A percentile compares a stretch with the other conserved stretches of the same genome.
Conservation (phyloP, 2,888 invertebrate species). For the Odontomyia ornata region DNA sequence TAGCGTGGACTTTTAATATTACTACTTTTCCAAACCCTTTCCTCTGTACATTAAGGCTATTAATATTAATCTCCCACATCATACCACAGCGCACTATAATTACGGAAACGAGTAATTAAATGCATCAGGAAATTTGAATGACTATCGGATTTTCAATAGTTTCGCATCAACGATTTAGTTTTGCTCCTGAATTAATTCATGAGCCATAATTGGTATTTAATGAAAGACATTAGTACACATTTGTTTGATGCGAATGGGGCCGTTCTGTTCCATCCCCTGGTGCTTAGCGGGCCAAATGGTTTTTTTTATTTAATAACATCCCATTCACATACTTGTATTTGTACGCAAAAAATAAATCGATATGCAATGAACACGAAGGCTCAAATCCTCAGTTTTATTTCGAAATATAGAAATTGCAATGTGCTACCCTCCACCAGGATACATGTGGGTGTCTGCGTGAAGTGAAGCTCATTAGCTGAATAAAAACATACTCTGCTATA, state of each 20-base stretch:
- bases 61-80: too few relatives aligned
- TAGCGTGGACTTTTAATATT: too few relatives aligned
- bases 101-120: constrained; percentile 27
- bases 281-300: neutral
- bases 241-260: neutral
- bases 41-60: too few relatives aligned
- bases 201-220: constrained; percentile 21
- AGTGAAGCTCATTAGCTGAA: constrained; percentile 28
- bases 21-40: too few relatives aligned
- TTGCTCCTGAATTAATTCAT: neutral
- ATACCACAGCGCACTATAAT: neutral
- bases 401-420: neutral
- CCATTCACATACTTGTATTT: too few relatives aligned
- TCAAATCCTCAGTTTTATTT: constrained; percentile 2
- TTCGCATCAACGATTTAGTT: constrained; percentile 12
- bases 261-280: neutral
- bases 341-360: constrained; percentile 21
- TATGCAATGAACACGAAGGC: constrained; percentile 9
- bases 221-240: constrained; percentile 2
- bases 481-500: constrained; percentile 10
- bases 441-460: neutral
- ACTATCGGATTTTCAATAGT: constrained; percentile 28
- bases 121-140: constrained; percentile 23
- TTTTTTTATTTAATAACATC: neutral
- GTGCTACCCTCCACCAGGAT: neutral